Base-by-base conservation (phyloP, 2,797 vertebrate species). In the Sebastolobus altivelis region DNA sequence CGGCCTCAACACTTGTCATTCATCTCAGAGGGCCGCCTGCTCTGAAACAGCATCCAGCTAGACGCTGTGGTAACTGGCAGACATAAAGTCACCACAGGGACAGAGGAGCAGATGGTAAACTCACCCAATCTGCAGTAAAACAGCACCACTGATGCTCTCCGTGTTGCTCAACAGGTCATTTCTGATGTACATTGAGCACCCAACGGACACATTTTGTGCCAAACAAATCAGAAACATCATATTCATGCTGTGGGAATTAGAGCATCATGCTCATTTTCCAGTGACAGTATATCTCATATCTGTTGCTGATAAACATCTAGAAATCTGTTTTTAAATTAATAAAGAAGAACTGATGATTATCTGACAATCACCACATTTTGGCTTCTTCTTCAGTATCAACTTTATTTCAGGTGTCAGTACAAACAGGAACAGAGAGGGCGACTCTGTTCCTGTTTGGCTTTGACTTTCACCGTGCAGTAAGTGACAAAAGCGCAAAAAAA, bases 51-150 rank as follows among this genome's bases (percentile, higher is more conserved):
- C 66, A 5, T 13, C n/a, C 10, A 46, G 75, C 75, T 20, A 0
- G 12, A 75, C 62, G 74, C 56, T 38, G 72, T 49, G 27, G 43
- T 16, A 69, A 52, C 72, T 8, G 8, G 35, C 67, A 27, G 58
- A 55, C 68, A 55, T 27, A 2, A 25, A 66, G 58, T 43, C 62
- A 58, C 46, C 22, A 1, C 63, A 37, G 77, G 55, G 43, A 20
- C 65, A 18, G 72, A 25, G 9, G 60, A 86, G 63, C 78, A 76
- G 79, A 75, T 58, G 72, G 75, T 22, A 16, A 75, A 67, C 60
- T 59, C 75, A 13, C 22, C 22, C 31, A 2, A 16, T 68, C 73
- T 65, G 58, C 61, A 62, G 67, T 33, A 6, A 65, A 60, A 65
- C 52, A 22, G 55, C 65, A 18, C 13, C 1, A 2, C 33, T 8